A percentile compares a stretch with the other conserved stretches of the same genome.
phyloP scores from a whole-genome alignment of 2,113 vertebrate species.

The Myodes glareolus region DNA sequence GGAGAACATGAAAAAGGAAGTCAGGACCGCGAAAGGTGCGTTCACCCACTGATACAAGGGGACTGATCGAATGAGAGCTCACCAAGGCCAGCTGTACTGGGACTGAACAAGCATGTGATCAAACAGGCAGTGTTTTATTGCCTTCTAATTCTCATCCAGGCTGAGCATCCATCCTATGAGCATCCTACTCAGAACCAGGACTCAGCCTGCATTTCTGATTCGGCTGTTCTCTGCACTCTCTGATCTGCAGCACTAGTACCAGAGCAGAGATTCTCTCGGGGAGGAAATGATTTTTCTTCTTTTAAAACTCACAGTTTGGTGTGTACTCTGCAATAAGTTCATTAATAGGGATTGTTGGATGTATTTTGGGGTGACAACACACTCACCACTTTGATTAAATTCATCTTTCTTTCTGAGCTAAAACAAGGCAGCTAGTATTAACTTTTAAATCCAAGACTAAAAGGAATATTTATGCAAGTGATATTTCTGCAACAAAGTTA shows the following conservation, averaged over 20 bases:
- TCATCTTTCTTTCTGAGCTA: not conserved
- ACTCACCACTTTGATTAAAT: not conserved
- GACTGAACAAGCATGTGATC: too few species aligned
- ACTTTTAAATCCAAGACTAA: not conserved
- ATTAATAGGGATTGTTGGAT: not conserved
- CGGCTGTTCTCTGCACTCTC: not conserved
- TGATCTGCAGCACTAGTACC: not conserved
- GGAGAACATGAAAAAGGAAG: too few species aligned
- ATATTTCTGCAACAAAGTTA: not conserved
- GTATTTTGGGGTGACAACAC: too few species aligned
- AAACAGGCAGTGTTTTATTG: not conserved
- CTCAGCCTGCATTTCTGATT: not conserved
- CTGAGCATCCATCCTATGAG: not conserved
- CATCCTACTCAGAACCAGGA: not conserved
- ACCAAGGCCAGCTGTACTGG: too few species aligned
- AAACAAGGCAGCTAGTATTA: not conserved
- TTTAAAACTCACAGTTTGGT: not conserved
- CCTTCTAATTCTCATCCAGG: not conserved
- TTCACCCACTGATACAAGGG: too few species aligned
- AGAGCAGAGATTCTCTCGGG: not conserved
- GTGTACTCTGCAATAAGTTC: not conserved
- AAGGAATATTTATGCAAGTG: not conserved
- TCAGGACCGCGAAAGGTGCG: too few species aligned
- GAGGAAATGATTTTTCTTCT: not conserved
- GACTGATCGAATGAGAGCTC: too few species aligned